These are phyloP conservation scores for Acipenser oxyrinchus DNA, from an alignment of 2,797 vertebrate genomes.

Conservation along the genomic window DNA sequence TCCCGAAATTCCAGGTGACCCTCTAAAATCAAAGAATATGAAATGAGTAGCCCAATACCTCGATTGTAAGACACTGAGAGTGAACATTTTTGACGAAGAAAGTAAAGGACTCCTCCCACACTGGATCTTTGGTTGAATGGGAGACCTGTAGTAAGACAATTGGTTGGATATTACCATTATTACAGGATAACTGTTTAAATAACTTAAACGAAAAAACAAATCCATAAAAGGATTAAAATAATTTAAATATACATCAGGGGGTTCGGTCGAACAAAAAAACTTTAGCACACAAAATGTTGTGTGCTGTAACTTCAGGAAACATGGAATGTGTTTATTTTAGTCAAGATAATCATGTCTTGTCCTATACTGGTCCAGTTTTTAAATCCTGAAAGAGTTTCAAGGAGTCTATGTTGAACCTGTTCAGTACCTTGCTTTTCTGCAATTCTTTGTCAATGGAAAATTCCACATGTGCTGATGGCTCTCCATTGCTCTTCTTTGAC, in stretches of 20 bases:
- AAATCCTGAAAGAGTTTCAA: background rate
- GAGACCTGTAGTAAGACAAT: slow-evolving; percentile 55
- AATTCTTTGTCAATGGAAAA: slow-evolving; percentile 67
- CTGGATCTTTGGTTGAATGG: slow-evolving; percentile 72
- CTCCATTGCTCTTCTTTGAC: slow-evolving; percentile 54
- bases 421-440: slow-evolving; percentile 82
- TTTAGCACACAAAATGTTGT: background rate
- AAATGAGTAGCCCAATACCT: slow-evolving; percentile 56
- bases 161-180: background rate
- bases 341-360: no score
- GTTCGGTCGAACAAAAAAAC: background rate
- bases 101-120: slow-evolving; percentile 81
- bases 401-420: background rate
- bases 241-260: background rate
- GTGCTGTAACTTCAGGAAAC: no score
- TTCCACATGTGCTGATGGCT: slow-evolving; percentile 75
- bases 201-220: background rate
- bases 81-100: slow-evolving; percentile 77
- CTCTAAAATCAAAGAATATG: background rate
- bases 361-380: background rate
- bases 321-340: no score
- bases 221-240: background rate
- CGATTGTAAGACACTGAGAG: slow-evolving; percentile 66
- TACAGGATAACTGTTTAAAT: background rate
- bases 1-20: background rate